These are phyloP conservation scores for Microhierax caerulescens DNA, from an alignment of 2,797 vertebrate genomes.

Conservation along the genomic window DNA sequence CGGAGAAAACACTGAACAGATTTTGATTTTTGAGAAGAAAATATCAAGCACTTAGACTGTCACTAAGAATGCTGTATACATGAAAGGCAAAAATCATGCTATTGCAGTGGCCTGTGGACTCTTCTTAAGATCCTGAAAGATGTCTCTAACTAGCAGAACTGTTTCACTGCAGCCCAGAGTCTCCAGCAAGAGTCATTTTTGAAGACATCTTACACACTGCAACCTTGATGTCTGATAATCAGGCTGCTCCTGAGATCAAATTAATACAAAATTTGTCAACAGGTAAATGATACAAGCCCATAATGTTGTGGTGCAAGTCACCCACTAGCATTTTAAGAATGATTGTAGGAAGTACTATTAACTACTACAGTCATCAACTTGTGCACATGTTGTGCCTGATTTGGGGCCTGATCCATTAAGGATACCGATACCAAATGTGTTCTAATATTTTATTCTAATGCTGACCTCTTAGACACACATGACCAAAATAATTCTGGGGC, in stretches of 20 bases:
- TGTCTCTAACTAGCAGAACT: not conserved
- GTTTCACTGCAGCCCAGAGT: not conserved
- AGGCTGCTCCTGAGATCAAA: not conserved
- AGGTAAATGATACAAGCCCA: not conserved
- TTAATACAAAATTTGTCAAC: not conserved
- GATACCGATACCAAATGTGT: not conserved
- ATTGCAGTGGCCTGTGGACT: not conserved
- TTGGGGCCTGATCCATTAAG: not conserved
- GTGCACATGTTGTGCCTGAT: not conserved
- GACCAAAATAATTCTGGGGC: not conserved
- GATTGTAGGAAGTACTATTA: not conserved
- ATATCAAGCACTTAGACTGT: not conserved
- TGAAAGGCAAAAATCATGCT: not conserved
- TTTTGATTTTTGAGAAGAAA: not conserved
- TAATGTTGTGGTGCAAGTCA: not conserved
- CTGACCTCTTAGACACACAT: not conserved
- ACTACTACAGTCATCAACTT: not conserved
- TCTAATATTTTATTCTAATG: not conserved
- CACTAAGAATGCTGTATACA: not conserved
- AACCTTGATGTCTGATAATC: not conserved
- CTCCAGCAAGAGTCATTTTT: not conserved
- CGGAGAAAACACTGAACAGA: not conserved
- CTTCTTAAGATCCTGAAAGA: not conserved
- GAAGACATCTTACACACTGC: not conserved
- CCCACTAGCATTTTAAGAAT: not conserved